A percentile compares a stretch with the other conserved stretches of the same genome.
Evolutionary conservation across 2,797 vertebrate genomes (phyloP).

Genomic region (Protosalanx chinensis): DNA sequence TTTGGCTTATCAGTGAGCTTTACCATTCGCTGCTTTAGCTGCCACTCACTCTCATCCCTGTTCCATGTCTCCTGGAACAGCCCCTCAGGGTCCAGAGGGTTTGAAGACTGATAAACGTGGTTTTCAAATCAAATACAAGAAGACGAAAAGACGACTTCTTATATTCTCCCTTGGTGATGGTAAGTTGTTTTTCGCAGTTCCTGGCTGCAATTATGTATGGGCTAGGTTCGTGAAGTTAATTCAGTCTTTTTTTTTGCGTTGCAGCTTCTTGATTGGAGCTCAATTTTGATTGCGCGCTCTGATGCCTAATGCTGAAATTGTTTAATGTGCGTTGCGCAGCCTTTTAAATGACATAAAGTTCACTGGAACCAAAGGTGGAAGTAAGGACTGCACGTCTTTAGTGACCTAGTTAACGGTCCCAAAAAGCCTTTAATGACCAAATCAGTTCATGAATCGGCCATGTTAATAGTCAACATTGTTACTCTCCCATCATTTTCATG

Average conservation of each 20-base stretch:
- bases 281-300: neutral
- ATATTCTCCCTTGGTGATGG: slow-evolving; percentile 53
- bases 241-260: neutral
- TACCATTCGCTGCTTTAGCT: slow-evolving; percentile 41
- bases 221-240: neutral
- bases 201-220: neutral
- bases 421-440: neutral
- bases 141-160: neutral
- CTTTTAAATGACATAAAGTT: neutral
- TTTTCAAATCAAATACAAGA: slow-evolving; percentile 5
- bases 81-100: slow-evolving; percentile 27
- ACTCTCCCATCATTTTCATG: neutral
- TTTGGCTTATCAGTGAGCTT: neutral
- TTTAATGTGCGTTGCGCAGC: neutral
- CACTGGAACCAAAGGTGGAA: neutral
- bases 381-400: neutral
- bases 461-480: neutral
- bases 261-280: neutral
- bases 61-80: slow-evolving; percentile 35
- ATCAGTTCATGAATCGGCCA: neutral
- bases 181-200: slow-evolving; percentile 31
- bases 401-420: no score
- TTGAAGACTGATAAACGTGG: slow-evolving; percentile 46
- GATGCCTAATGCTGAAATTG: neutral
- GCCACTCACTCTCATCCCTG: slow-evolving; percentile 33